A percentile compares a stretch with the other conserved stretches of the same genome.
Evolutionary conservation across 2,888 invertebrate species (phyloP).

Genomic region (Crepidodera aurea): DNA sequence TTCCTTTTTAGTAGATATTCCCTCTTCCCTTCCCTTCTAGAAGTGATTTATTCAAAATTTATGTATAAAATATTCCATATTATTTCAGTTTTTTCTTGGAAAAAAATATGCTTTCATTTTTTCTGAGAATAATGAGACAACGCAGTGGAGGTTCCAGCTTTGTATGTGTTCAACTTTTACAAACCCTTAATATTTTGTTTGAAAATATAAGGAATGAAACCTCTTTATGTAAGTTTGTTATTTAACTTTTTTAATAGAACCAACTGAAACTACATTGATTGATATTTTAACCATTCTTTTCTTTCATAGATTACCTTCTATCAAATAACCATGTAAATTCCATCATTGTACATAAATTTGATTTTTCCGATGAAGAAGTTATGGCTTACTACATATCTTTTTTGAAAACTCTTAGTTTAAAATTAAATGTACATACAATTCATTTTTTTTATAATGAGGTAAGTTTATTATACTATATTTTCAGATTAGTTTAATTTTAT

Average conservation of each 20-base stretch:
- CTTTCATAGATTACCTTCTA: conserved; percentile 97
- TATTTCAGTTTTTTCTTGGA: conserved; percentile 93
- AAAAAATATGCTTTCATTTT: conserved; percentile 99
- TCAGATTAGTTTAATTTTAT: too few species aligned
- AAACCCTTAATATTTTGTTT: conserved; percentile 98
- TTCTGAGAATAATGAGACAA: conserved; percentile 96
- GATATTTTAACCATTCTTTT: too few species aligned
- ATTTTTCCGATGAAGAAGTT: conserved; percentile 99
- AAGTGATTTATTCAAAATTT: too few species aligned
- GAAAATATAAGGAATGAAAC: conserved; percentile 99
- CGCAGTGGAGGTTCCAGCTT: conserved; percentile 92
- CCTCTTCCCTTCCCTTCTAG: too few species aligned
- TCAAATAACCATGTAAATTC: conserved; percentile 99
- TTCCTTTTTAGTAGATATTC: too few species aligned
- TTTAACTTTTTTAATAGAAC: too few species aligned
- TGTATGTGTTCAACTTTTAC: conserved; percentile 97
- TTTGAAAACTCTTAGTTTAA: conserved; percentile 96
- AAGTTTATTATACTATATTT: too few species aligned
- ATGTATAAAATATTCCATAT: too few species aligned
- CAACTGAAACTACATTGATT: too few species aligned
- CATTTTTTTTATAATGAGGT: conserved; percentile 99
- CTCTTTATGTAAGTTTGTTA: conserved; percentile 86
- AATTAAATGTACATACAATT: conserved; percentile 97
- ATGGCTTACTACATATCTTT: conserved; percentile 99
- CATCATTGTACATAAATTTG: conserved; percentile 99